Evolutionary conservation across 2,113 vertebrate species (phyloP), one percentile per base, ranked within the genome.

Genomic region (Formicarius rufipectus): DNA sequence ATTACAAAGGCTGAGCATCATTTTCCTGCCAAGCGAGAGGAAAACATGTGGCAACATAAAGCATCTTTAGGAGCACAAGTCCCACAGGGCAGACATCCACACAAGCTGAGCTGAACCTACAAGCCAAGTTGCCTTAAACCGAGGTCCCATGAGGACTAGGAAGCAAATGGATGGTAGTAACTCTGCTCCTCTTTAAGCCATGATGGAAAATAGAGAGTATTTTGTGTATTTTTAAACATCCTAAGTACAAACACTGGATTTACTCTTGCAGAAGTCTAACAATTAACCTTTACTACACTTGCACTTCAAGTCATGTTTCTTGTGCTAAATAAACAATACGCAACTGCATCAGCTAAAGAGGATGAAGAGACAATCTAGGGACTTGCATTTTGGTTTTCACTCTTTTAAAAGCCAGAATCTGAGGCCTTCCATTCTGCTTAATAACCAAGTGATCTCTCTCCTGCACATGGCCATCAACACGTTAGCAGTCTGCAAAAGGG

Each of bases 21-120:
- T 84, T 94, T 79, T 87, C 76, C 88, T 97, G 90, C 84, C 84
- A 81, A 94, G 80, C 12, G 59, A 60, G 5, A 77, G 47, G 63
- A 80, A 90, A 94, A 80, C 44, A 60, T 4, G 76, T 6, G 3
- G 90, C 71, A 71, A 91, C 58, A 84, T 81, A 92, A 96, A 76
- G 76, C 77, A 68, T 93, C 83, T 92, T 94, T 49, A 86, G 83
- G 76, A 95, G 68, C 81, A 31, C 9, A n/a, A 86, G 52, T 92
- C 79, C 75, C 72, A 31, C 76, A 45, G 56, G 49, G 83, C 28
- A 63, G 72, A 40, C 47, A 72, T n/a, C 44, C 1, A 0, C 60
- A 14, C 78, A 40, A 39, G 52, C 72, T 13, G 49, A 79, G 47
- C 22, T 55, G 35, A 72, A 84, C 77, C 91, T 84, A 52, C 0